Conservation (phyloP, 2,797 vertebrate genomes). For the Moxostoma hubbsi region DNA sequence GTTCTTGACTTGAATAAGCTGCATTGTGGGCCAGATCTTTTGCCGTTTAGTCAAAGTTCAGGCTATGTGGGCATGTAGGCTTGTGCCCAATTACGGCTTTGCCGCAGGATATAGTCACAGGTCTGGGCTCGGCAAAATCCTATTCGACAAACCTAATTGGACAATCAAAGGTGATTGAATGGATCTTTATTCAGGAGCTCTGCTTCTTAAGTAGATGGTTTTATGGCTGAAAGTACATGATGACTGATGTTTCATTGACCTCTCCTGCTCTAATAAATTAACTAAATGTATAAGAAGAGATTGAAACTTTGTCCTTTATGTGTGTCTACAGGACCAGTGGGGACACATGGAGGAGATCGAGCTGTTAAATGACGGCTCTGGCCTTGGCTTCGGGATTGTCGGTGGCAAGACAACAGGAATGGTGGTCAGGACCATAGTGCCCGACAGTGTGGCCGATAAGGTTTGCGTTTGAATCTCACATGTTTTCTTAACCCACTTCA, state of each 20-base stretch:
- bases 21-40: too few species aligned
- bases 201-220: slow-evolving; percentile 14
- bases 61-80: too few species aligned
- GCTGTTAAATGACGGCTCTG: slow-evolving; percentile 92
- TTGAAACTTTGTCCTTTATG: slow-evolving; percentile 1
- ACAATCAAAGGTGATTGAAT: slow-evolving; percentile 37
- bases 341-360: slow-evolving; percentile 89
- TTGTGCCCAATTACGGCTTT: not conserved
- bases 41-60: too few species aligned
- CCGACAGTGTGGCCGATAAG: slow-evolving; percentile 86
- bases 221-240: slow-evolving; percentile 9
- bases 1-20: too few species aligned
- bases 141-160: slow-evolving; percentile 38
- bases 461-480: slow-evolving; percentile 36
- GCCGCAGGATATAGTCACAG: slow-evolving; percentile 49
- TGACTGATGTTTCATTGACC: slow-evolving; percentile 13
- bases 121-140: slow-evolving; percentile 27
- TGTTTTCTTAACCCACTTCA: not conserved
- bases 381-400: slow-evolving; percentile 96
- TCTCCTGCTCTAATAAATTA: not conserved
- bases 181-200: not conserved
- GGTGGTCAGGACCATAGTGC: slow-evolving; percentile 91
- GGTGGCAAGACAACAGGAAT: slow-evolving; percentile 89
- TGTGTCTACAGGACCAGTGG: slow-evolving; percentile 81
- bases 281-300: slow-evolving; percentile 1